Evolutionary conservation across 2,888 invertebrate species (phyloP).

Genomic region (Andrena fulva): DNA sequence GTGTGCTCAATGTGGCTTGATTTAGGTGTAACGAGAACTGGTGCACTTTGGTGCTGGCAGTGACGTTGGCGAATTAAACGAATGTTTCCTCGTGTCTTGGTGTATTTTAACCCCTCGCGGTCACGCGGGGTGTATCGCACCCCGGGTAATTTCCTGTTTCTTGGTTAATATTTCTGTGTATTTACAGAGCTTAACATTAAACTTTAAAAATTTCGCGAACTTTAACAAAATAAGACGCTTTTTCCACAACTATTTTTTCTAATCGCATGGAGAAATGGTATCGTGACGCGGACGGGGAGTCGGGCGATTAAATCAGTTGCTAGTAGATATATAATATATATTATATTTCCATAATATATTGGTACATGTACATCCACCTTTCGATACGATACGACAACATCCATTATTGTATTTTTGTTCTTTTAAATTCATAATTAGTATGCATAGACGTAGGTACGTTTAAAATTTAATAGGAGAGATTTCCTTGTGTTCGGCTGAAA

Average conservation of each 20-base stretch:
- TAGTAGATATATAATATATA: slow-evolving; percentile 66
- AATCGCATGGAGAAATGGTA: not conserved
- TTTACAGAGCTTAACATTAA: too few relatives aligned
- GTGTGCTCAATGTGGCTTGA: not conserved
- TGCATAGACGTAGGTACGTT: slow-evolving; percentile 63
- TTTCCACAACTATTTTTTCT: too few relatives aligned
- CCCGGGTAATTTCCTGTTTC: not conserved
- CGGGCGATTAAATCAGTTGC: slow-evolving; percentile 37
- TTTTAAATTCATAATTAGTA: slow-evolving; percentile 62
- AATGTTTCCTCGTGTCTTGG: not conserved
- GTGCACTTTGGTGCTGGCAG: not conserved
- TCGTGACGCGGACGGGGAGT: not conserved
- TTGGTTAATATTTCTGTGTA: too few relatives aligned
- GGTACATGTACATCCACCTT: slow-evolving; percentile 80
- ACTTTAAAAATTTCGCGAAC: too few relatives aligned
- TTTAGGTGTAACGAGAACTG: not conserved
- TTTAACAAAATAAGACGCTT: too few relatives aligned
- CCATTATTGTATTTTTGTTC: slow-evolving; percentile 65
- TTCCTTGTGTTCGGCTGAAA: not conserved
- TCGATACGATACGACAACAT: slow-evolving; percentile 75
- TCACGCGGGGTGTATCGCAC: not conserved
- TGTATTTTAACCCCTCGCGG: not conserved
- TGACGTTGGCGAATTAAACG: not conserved
- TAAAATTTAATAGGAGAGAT: slow-evolving; percentile 53
- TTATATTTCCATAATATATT: slow-evolving; percentile 76